Percentiles rank a stretch among this genome's conserved stretches.
phyloP scores from a whole-genome alignment of 2,797 vertebrate genomes.

The Zenarchopterus dispar region DNA sequence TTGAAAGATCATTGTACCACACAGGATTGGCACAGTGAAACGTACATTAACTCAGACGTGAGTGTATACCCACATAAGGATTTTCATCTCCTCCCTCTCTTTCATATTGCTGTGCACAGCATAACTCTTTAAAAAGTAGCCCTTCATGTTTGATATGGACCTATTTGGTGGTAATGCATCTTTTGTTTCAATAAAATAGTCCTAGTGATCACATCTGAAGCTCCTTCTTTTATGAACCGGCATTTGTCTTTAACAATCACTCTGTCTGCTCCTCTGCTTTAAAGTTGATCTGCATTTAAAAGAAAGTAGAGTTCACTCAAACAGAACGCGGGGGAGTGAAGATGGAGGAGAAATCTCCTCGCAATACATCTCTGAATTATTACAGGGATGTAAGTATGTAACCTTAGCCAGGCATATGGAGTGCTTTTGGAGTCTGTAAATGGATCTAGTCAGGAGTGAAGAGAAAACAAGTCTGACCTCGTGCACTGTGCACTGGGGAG shows the following conservation, averaged over 20 bases:
- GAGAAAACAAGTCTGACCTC: slow-evolving; percentile 78
- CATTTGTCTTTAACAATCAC: slow-evolving; percentile 76
- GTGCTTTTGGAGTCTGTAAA: slow-evolving; percentile 76
- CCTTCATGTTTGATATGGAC: slow-evolving; percentile 30
- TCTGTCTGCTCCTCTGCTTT: slow-evolving; percentile 79
- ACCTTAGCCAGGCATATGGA: slow-evolving; percentile 69
- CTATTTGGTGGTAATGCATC: slow-evolving; percentile 39
- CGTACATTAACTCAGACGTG: slow-evolving; percentile 28
- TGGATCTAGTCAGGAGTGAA: slow-evolving; percentile 79
- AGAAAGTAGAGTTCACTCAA: slow-evolving; percentile 70
- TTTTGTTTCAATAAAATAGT: slow-evolving; percentile 41
- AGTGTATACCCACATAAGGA: slow-evolving; percentile 44
- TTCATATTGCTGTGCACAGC: slow-evolving; percentile 12
- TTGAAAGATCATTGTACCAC: slow-evolving; percentile 42
- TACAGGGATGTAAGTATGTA: slow-evolving; percentile 79
- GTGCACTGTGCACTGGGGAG: slow-evolving; percentile 69
- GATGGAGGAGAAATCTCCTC: slow-evolving; percentile 57
- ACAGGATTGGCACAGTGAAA: slow-evolving; percentile 38
- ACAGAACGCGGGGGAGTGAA: slow-evolving; percentile 64
- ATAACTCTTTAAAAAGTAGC: slow-evolving; percentile 13
- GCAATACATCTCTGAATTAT: slow-evolving; percentile 81
- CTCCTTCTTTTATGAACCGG: slow-evolving; percentile 75
- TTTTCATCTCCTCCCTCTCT: neutral
- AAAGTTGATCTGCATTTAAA: slow-evolving; percentile 81
- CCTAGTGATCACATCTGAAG: slow-evolving; percentile 71